phyloP scores from a whole-genome alignment of 30 jellyfish, hydroid and myxozoan species.

The Aurelia sp. region DNA sequence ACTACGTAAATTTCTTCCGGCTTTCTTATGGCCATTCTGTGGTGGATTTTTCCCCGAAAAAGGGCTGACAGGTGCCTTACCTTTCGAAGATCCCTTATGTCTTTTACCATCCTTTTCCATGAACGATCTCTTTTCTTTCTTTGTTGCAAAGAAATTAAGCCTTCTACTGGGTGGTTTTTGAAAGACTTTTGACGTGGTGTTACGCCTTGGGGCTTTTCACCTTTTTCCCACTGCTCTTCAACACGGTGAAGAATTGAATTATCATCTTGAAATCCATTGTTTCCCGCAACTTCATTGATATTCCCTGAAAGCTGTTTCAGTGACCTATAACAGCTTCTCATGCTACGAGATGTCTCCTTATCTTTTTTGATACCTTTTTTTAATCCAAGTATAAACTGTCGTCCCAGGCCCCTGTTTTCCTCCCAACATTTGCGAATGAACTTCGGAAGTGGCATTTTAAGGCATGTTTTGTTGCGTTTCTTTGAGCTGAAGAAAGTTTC shows the following conservation, averaged over 20 bases:
- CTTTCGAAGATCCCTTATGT: too few species aligned
- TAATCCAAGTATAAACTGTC: not conserved
- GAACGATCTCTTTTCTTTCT: not conserved
- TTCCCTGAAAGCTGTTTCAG: too few species aligned
- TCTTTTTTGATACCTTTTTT: not conserved
- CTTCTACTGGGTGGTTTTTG: not conserved
- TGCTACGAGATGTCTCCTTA: too few species aligned
- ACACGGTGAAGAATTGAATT: not conserved
- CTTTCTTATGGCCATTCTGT: not conserved
- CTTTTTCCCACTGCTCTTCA: not conserved
- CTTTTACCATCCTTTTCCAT: too few species aligned
- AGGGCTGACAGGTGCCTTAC: too few species aligned
- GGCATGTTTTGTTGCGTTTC: not conserved
- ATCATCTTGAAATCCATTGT: too few species aligned
- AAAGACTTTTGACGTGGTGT: not conserved
- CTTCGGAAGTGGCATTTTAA: not conserved
- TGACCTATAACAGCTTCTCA: too few species aligned
- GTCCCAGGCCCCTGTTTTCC: slow-evolving; percentile 1
- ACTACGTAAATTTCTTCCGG: not conserved
- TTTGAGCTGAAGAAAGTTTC: slow-evolving; percentile 26
- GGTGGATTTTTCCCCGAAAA: too few species aligned
- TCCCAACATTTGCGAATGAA: slow-evolving; percentile 11
- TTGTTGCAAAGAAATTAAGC: not conserved
- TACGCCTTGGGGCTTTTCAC: not conserved
- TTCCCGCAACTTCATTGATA: too few species aligned